phyloP scores from a whole-genome alignment of 2,888 invertebrate genomes.

The Pachycephus smyrnensis region DNA sequence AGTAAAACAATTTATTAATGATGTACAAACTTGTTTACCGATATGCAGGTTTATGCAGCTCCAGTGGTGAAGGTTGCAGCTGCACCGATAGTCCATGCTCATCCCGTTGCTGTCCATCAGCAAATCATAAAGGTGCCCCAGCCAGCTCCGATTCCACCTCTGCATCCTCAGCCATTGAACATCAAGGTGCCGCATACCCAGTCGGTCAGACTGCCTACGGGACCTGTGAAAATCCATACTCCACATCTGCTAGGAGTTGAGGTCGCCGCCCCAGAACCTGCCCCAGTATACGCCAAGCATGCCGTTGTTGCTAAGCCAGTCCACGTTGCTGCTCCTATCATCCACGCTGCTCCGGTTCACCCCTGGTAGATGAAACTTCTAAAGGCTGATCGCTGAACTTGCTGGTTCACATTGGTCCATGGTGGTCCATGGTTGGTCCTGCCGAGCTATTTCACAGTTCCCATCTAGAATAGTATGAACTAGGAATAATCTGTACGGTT shows the following conservation, averaged over 20 bases:
- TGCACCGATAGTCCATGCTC: not conserved
- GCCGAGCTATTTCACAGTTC: conserved; percentile 4
- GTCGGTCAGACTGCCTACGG: conserved; percentile 51
- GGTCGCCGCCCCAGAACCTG: conserved; percentile 68
- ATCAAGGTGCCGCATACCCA: conserved; percentile 53
- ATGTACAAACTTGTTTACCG: not conserved
- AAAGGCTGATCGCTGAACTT: conserved; percentile 31
- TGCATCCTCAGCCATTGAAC: conserved; percentile 60
- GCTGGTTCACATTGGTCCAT: conserved; percentile 24
- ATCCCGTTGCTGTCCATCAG: conserved; percentile 1
- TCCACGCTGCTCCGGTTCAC: conserved; percentile 12
- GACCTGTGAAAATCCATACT: conserved; percentile 64
- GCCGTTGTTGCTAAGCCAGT: conserved; percentile 67
- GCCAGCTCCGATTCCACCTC: conserved; percentile 55
- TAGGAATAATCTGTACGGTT: not conserved
- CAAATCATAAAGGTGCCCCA: conserved; percentile 50
- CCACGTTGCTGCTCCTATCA: conserved; percentile 58
- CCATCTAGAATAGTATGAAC: not conserved
- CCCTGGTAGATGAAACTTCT: conserved; percentile 23
- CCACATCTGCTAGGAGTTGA: conserved; percentile 71
- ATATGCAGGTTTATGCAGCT: not conserved
- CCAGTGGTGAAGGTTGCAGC: not conserved
- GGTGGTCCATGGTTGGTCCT: conserved; percentile 47
- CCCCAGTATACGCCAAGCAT: conserved; percentile 70
- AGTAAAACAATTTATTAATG: not conserved